Percentiles rank a stretch among this genome's conserved stretches.
These are phyloP conservation scores for Drosophila tanythrix DNA, from an alignment of 2,888 invertebrate species.

Conservation along the genomic window DNA sequence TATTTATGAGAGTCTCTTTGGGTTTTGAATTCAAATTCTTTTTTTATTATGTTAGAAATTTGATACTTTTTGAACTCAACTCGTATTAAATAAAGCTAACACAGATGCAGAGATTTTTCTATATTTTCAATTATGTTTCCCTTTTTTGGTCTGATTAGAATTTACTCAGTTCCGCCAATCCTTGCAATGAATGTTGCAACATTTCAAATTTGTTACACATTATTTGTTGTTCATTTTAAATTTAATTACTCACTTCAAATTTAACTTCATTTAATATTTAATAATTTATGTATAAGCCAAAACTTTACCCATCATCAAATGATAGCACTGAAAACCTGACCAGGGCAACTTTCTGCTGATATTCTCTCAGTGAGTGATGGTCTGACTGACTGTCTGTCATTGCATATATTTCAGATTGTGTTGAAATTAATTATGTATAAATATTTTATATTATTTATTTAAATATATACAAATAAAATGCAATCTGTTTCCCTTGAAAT, in stretches of 20 bases:
- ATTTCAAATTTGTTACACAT: too few relatives aligned
- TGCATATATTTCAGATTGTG: background rate
- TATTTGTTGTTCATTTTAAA: too few relatives aligned
- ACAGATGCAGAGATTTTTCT: background rate
- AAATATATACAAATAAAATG: too few relatives aligned
- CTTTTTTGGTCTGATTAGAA: too few relatives aligned
- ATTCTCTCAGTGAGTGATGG: background rate
- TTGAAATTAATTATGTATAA: background rate
- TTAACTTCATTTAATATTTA: too few relatives aligned
- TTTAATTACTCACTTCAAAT: too few relatives aligned
- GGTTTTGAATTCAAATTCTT: background rate
- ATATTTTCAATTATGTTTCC: too few relatives aligned
- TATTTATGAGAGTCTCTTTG: background rate
- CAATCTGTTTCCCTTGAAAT: background rate
- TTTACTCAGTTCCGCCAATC: too few relatives aligned
- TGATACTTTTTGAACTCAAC: background rate
- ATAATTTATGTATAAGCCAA: background rate
- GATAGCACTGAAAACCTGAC: background rate
- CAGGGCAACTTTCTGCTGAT: background rate
- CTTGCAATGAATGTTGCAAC: too few relatives aligned
- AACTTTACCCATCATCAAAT: background rate
- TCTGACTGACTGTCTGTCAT: background rate
- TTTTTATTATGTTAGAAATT: background rate
- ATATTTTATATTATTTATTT: too few relatives aligned
- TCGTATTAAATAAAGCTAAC: background rate